Base-by-base conservation (phyloP, 2,888 invertebrate genomes). In the Mantis religiosa region DNA sequence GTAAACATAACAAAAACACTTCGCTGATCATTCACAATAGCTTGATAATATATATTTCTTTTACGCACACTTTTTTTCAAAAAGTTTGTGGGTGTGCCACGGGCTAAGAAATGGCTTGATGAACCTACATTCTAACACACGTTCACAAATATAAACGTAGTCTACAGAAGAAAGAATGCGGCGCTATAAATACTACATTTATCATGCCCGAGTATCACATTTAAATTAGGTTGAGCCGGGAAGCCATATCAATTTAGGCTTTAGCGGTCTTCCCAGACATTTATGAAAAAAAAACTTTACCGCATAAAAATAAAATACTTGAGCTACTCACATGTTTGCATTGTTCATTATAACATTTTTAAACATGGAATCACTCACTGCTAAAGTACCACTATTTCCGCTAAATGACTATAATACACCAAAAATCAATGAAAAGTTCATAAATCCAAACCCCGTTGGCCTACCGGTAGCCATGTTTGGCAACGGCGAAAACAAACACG, bases 361-460 rank as follows among this genome's bases (percentile, higher is more conserved):
- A 82, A 14, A 82, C 34, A 12, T 41, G 82, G 28, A 81, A 30
- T 82, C 82, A 34, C 82, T 82, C 87, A 82, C 87, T 28, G 34
- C 82, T 87, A 87, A 28, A 14, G 15, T 34, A 82, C 20, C 82
- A 87, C 82, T 34, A 87, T 82, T 82, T 34, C 41, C 82, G 87
- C 82, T 87, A 81, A 87, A 82, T 15, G 82, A 82, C 87, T 87
- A 82, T 87, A 82, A 82, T 87, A 82, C 82, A 34, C 87, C 87
- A 87, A 87, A 87, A 87, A 87, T 87, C 87, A 87, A 87, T 87
- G 87, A 82, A 87, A 87, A 87, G 27, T 87, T 87, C 87, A 87
- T 87, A 87, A 87, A 82, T 82, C 82, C 87, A 82, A 15, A 41
- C 3, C 87, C 87, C 28, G n/a, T 28, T 87, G n/a, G 87, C n/a